Percentiles rank a stretch among this genome's conserved stretches.
Conservation (phyloP, 1,140 invertebrate species). For the Papilio glaucus region DNA sequence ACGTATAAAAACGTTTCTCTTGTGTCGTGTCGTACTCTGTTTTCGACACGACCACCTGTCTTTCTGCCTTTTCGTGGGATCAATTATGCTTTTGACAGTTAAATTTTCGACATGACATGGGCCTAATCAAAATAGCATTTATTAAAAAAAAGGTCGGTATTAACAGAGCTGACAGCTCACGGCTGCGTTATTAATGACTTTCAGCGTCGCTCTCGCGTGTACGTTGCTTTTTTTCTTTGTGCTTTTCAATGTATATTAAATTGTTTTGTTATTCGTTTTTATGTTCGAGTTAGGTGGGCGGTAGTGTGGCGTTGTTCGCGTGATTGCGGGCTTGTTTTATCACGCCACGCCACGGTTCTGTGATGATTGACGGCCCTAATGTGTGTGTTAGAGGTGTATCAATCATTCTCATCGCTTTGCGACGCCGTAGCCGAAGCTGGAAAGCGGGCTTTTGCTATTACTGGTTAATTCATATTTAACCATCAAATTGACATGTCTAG, state of each 20-base stretch:
- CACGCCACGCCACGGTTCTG: conserved; percentile 50
- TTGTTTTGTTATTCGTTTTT: conserved; percentile 70
- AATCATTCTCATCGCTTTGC: conserved; percentile 70
- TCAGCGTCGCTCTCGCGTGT: conserved; percentile 55
- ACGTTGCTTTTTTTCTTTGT: conserved; percentile 60
- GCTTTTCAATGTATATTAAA: conserved; percentile 71
- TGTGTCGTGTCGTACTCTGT: conserved; percentile 46
- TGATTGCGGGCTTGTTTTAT: conserved; percentile 73
- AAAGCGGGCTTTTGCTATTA: conserved; percentile 55
- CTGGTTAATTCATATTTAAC: conserved; percentile 59
- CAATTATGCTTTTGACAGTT: conserved; percentile 84
- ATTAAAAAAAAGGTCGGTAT: conserved; percentile 78
- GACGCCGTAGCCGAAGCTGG: conserved; percentile 52
- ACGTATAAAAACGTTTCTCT: conserved; percentile 12
- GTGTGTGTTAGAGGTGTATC: conserved; percentile 74
- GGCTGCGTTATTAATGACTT: conserved; percentile 79
- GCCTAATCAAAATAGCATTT: conserved; percentile 85
- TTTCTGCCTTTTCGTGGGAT: conserved; percentile 73
- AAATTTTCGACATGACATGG: conserved; percentile 84
- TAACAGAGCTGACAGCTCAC: conserved; percentile 79
- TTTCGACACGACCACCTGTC: conserved; percentile 63
- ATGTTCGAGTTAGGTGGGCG: conserved; percentile 61
- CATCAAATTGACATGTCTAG: conserved; percentile 48
- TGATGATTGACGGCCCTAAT: conserved; percentile 78
- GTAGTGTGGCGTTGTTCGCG: conserved; percentile 57